Percentiles rank a stretch among this genome's conserved stretches.
These are phyloP conservation scores for Pseudochromis fuscus DNA, from an alignment of 2,797 vertebrate genomes.

Conservation along the genomic window DNA sequence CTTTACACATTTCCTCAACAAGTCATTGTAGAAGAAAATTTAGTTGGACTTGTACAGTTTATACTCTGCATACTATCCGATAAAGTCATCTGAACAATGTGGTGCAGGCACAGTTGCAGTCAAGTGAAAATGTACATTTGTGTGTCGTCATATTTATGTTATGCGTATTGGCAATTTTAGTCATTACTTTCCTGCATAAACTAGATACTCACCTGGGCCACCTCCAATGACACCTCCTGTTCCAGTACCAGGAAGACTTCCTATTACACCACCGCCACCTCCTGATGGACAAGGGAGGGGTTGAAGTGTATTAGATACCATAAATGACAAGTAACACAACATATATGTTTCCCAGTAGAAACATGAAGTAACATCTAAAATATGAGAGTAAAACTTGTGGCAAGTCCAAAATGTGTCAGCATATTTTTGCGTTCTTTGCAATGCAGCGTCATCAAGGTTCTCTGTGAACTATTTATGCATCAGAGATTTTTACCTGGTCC, in stretches of 20 bases:
- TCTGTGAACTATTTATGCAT: too few relatives aligned
- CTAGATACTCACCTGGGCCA: slow-evolving; percentile 45
- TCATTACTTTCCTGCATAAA: neutral
- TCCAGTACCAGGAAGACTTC: slow-evolving; percentile 49
- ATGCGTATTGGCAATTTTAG: too few relatives aligned
- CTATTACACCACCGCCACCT: slow-evolving; percentile 36
- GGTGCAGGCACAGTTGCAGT: neutral
- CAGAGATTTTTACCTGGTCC: slow-evolving; percentile 74
- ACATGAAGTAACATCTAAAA: neutral
- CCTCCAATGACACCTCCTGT: slow-evolving; percentile 58
- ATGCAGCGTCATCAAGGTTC: neutral
- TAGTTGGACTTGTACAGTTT: too few relatives aligned
- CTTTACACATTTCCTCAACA: too few relatives aligned
- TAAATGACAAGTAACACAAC: slow-evolving; percentile 1
- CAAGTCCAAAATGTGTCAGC: neutral
- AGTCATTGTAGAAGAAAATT: too few relatives aligned
- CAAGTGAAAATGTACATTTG: neutral
- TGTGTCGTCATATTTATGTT: too few relatives aligned
- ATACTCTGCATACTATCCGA: too few relatives aligned
- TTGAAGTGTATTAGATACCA: slow-evolving; percentile 6
- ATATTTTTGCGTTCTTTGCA: neutral
- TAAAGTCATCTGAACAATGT: neutral
- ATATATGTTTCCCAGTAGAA: neutral
- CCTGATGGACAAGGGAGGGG: slow-evolving; percentile 33
- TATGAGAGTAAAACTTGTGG: too few relatives aligned